Evolutionary conservation across 2,113 vertebrate genomes (phyloP).

Genomic region (Rynchops niger): DNA sequence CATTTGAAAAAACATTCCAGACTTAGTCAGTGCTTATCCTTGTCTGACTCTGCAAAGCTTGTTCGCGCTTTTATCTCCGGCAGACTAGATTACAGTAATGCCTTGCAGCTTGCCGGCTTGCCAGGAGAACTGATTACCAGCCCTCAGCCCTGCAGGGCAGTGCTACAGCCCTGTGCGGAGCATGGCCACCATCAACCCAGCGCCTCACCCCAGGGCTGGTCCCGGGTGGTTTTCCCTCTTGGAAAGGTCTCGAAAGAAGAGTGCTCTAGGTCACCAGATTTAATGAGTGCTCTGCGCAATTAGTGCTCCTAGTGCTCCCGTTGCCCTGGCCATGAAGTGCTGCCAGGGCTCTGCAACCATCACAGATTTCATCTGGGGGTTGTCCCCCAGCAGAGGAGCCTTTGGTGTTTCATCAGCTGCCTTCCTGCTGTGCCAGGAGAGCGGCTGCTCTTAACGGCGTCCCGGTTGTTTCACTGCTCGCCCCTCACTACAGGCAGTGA

Average conservation of each 20-base stretch:
- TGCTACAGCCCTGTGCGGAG: fast-evolving
- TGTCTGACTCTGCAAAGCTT: conserved; percentile 18
- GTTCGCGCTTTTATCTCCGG: neutral
- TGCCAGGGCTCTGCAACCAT: neutral
- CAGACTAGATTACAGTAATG: conserved; percentile 22
- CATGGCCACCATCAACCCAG: fast-evolving
- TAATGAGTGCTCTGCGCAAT: fast-evolving
- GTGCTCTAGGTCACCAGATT: neutral
- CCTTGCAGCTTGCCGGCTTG: neutral
- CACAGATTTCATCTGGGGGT: fast-evolving
- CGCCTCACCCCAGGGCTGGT: neutral
- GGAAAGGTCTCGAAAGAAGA: neutral
- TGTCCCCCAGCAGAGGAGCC: neutral
- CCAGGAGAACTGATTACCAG: neutral
- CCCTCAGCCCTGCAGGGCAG: neutral
- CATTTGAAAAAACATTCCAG: conserved; percentile 13
- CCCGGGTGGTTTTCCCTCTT: fast-evolving
- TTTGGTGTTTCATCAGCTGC: neutral
- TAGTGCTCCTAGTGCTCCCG: neutral
- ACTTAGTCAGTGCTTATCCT: conserved; percentile 27
- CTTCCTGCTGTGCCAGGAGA: fast-evolving
- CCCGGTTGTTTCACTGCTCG: fast-evolving
- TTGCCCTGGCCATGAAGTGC: fast-evolving
- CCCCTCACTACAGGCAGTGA: neutral
- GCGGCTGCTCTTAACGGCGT: fast-evolving